Percentiles rank a stretch among this genome's conserved stretches.
phyloP scores from a whole-genome alignment of 2,888 invertebrate species.

The Alloscopus bannaensis region DNA sequence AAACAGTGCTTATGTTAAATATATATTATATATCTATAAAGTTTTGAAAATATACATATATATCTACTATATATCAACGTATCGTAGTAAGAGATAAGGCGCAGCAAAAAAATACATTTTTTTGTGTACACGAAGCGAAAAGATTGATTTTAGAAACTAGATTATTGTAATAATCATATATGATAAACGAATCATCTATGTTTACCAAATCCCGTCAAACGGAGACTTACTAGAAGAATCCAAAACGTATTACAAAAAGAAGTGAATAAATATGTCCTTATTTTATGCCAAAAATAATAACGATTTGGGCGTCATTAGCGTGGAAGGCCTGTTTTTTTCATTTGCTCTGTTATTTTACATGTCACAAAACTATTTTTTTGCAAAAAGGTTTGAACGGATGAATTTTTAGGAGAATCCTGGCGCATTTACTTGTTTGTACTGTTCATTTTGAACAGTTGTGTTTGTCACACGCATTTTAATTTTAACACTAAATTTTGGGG shows the following conservation, averaged over 20 bases:
- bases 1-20: slow-evolving; percentile 61
- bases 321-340: too few relatives aligned
- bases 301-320: too few relatives aligned
- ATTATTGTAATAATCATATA: slow-evolving; percentile 12
- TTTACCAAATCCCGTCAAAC: slow-evolving; percentile 3
- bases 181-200: slow-evolving; percentile 21
- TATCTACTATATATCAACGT: slow-evolving; percentile 26
- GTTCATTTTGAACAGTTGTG: too few relatives aligned
- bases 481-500: too few relatives aligned
- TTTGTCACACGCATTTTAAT: too few relatives aligned
- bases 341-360: too few relatives aligned
- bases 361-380: too few relatives aligned
- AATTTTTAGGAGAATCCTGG: too few relatives aligned
- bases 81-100: slow-evolving; percentile 42
- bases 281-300: too few relatives aligned
- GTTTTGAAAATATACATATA: background rate
- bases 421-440: too few relatives aligned
- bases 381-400: too few relatives aligned
- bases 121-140: slow-evolving; percentile 52
- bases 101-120: slow-evolving; percentile 44
- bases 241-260: slow-evolving; percentile 35
- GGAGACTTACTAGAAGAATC: slow-evolving; percentile 13
- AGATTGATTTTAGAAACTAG: slow-evolving; percentile 34
- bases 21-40: slow-evolving; percentile 15
- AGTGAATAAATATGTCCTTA: slow-evolving; percentile 42